Evolutionary conservation across 2,888 invertebrate genomes (phyloP).

Genomic region (Campaea margaritaria): DNA sequence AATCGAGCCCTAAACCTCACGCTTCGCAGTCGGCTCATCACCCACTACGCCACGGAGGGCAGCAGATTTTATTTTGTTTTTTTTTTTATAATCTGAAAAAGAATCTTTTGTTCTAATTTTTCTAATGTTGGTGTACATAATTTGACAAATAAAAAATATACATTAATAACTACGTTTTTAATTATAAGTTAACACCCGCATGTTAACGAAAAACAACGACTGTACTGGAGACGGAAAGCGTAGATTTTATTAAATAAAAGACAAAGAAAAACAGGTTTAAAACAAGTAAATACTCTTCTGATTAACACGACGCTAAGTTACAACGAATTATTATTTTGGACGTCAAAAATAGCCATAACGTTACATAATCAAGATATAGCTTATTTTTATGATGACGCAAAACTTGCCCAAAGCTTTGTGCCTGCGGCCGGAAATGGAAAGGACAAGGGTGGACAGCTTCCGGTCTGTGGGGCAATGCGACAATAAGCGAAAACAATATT

Average conservation of each 20-base stretch:
- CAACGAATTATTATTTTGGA: not conserved
- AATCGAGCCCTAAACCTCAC: too few species aligned
- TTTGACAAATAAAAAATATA: too few species aligned
- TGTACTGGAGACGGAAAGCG: too few species aligned
- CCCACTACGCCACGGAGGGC: too few species aligned
- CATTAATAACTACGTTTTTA: too few species aligned
- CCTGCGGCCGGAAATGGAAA: slow-evolving; percentile 73
- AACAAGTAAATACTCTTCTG: not conserved
- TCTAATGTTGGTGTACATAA: not conserved
- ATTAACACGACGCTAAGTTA: not conserved
- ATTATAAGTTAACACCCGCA: too few species aligned
- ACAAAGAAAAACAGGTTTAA: too few species aligned
- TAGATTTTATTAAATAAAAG: too few species aligned
- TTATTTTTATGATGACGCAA: slow-evolving; percentile 51
- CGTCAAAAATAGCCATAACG: slow-evolving; percentile 37
- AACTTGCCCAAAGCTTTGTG: slow-evolving; percentile 65
- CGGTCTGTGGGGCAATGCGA: slow-evolving; percentile 64
- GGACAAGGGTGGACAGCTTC: slow-evolving; percentile 75
- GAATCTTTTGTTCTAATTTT: not conserved
- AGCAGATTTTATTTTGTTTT: too few species aligned
- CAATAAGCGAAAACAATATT: slow-evolving; percentile 62
- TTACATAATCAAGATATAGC: slow-evolving; percentile 18
- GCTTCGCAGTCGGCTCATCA: too few species aligned
- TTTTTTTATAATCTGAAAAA: too few species aligned
- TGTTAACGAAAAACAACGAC: too few species aligned